Conservation (phyloP, 2,113 vertebrate genomes). For the Alouatta palliata region DNA sequence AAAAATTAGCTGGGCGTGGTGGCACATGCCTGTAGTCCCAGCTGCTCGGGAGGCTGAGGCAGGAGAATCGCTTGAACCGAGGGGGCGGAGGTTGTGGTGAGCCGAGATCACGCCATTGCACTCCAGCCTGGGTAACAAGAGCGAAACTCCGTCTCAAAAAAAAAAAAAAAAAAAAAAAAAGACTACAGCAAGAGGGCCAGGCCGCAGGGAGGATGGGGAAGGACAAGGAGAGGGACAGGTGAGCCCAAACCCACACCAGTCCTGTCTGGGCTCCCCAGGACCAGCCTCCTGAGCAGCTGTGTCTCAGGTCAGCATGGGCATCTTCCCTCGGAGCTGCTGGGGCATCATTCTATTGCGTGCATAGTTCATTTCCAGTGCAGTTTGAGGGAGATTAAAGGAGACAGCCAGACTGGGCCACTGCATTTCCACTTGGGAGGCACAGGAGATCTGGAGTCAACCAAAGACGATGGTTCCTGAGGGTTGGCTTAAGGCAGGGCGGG, state of each 20-base stretch:
- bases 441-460: not conserved
- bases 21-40: too few relatives aligned
- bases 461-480: not conserved
- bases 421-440: not conserved
- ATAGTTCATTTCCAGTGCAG: not conserved
- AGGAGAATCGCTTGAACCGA: too few relatives aligned
- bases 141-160: too few relatives aligned
- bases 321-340: not conserved
- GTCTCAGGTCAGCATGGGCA: not conserved
- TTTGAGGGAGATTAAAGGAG: not conserved
- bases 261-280: not conserved
- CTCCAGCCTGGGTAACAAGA: too few relatives aligned
- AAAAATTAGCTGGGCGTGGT: too few relatives aligned
- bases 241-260: not conserved
- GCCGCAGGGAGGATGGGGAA: too few relatives aligned
- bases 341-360: not conserved
- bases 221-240: not conserved
- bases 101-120: too few relatives aligned
- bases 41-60: too few relatives aligned
- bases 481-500: not conserved
- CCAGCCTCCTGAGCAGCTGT: not conserved
- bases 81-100: too few relatives aligned
- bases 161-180: too few relatives aligned
- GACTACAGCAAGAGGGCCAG: too few relatives aligned
- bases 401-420: not conserved